Evolutionary conservation across 1,140 invertebrate genomes (phyloP).

Genomic region (Popillia japonica): DNA sequence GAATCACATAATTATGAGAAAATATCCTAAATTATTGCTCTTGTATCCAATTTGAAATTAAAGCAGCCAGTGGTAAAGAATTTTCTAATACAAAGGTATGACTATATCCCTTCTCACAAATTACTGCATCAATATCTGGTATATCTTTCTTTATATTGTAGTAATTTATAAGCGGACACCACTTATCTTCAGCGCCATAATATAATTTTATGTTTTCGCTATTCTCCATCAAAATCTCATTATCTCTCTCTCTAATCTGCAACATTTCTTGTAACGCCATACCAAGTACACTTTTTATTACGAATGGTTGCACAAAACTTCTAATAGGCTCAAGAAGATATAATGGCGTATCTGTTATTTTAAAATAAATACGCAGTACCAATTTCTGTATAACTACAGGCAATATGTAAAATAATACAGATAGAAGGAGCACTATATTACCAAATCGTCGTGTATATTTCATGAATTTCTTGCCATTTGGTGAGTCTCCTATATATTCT

Average conservation of each 20-base stretch:
- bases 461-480: constrained; percentile 71
- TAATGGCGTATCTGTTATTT: constrained; percentile 61
- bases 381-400: constrained; percentile 64
- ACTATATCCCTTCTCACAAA: constrained; percentile 65
- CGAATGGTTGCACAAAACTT: constrained; percentile 64
- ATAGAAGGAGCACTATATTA: constrained; percentile 65
- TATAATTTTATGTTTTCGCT: constrained; percentile 74
- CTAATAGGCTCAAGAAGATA: constrained; percentile 60
- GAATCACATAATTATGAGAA: too few species aligned
- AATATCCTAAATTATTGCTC: constrained; percentile 41
- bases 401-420: constrained; percentile 65
- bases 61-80: constrained; percentile 69
- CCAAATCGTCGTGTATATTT: constrained; percentile 62
- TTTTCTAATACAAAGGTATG: constrained; percentile 80
- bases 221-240: constrained; percentile 63
- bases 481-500: constrained; percentile 77
- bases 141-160: constrained; percentile 67
- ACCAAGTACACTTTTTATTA: constrained; percentile 66
- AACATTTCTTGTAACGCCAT: constrained; percentile 73
- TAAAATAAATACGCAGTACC: constrained; percentile 64
- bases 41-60: constrained; percentile 68
- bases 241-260: constrained; percentile 67
- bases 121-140: constrained; percentile 69
- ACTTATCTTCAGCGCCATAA: constrained; percentile 78
- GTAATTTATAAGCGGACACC: constrained; percentile 77